A percentile compares a stretch with the other conserved stretches of the same genome.
These are phyloP conservation scores for Macroramphosus scolopax DNA, from an alignment of 2,797 vertebrate species.

Conservation along the genomic window DNA sequence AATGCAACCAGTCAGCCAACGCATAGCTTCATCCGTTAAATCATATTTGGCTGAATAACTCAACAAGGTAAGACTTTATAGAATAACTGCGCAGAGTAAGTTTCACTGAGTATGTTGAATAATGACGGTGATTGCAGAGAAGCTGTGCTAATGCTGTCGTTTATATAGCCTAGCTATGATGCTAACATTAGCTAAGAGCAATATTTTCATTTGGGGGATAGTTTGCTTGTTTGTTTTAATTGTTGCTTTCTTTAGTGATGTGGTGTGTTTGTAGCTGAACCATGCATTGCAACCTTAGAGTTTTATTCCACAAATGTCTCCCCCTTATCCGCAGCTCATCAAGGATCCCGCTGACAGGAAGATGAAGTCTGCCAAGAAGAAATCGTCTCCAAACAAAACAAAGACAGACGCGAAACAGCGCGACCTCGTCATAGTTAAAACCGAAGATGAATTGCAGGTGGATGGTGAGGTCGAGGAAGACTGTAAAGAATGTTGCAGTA, in stretches of 20 bases:
- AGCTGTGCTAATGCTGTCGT: slow-evolving; percentile 27
- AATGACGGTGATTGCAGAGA: slow-evolving; percentile 2
- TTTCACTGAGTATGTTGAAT: neutral
- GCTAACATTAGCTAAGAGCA: slow-evolving; percentile 33
- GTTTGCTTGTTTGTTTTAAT: neutral
- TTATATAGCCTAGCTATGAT: slow-evolving; percentile 27
- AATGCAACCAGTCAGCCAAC: slow-evolving; percentile 1
- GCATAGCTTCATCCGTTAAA: neutral
- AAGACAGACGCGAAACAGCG: slow-evolving; percentile 23
- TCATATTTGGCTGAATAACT: neutral
- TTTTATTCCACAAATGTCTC: neutral
- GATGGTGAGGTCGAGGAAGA: slow-evolving; percentile 19
- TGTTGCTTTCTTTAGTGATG: too few species aligned
- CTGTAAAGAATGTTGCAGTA: slow-evolving; percentile 5
- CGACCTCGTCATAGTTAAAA: slow-evolving; percentile 26
- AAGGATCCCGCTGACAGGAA: slow-evolving; percentile 37
- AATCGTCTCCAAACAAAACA: slow-evolving; percentile 17
- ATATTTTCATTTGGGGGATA: too few species aligned
- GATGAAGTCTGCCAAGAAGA: slow-evolving; percentile 44
- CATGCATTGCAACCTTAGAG: neutral
- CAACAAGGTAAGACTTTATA: slow-evolving; percentile 3
- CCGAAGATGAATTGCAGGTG: slow-evolving; percentile 24
- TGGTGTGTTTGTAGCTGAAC: neutral
- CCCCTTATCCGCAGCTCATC: slow-evolving; percentile 16
- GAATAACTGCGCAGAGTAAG: neutral